phyloP scores from a whole-genome alignment of 2,113 vertebrate genomes.

The Xyliphius kryptos region DNA sequence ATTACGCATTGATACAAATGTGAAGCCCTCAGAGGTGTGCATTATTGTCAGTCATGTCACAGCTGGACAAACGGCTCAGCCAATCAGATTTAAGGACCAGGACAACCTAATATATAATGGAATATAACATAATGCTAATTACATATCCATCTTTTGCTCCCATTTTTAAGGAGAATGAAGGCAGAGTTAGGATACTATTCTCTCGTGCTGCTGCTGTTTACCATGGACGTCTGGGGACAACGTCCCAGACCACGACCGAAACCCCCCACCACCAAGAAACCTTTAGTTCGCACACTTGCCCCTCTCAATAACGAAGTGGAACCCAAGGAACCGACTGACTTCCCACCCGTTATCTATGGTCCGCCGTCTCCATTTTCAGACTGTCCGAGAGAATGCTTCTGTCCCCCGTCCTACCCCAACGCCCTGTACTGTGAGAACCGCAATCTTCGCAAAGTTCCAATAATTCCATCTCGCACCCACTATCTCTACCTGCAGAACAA shows the following conservation, averaged over 20 bases:
- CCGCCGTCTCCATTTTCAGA: constrained; percentile 76
- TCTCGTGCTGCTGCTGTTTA: constrained; percentile 22
- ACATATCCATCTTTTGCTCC: neutral
- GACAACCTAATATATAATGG: too few species aligned
- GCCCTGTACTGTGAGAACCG: constrained; percentile 94
- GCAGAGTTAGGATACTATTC: constrained; percentile 36
- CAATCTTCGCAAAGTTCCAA: constrained; percentile 82
- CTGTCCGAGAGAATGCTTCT: constrained; percentile 87
- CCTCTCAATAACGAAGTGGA: constrained; percentile 53
- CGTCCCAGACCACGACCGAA: constrained; percentile 28
- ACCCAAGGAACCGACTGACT: constrained; percentile 82
- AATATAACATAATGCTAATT: neutral
- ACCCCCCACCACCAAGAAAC: constrained; percentile 52
- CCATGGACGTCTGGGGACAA: constrained; percentile 30
- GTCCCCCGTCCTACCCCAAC: constrained; percentile 76
- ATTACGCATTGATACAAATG: too few species aligned
- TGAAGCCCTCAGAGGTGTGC: too few species aligned
- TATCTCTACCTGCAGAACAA: constrained; percentile 97
- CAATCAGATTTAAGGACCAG: too few species aligned
- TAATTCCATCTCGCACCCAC: constrained; percentile 79
- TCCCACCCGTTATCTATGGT: constrained; percentile 81
- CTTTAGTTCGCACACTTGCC: constrained; percentile 50
- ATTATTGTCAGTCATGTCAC: too few species aligned
- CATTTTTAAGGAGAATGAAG: constrained; percentile 40
- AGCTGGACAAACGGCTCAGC: too few species aligned